Evolutionary conservation across 53 echinoderm and acorn worm species (phyloP).

Genomic region (Astropecten irregularis): DNA sequence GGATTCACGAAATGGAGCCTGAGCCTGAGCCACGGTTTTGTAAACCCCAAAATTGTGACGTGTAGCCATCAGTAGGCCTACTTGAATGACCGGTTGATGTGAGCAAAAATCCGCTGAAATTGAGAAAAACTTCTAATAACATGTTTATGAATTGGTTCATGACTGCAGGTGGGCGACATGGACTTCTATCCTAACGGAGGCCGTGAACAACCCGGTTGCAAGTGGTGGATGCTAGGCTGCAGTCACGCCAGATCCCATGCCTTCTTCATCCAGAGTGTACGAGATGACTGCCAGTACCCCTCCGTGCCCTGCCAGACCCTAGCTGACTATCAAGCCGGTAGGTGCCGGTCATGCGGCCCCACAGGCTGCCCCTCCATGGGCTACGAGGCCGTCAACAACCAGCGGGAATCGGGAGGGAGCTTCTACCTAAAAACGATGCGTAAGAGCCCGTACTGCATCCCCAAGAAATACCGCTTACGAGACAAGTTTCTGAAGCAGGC

Average conservation of each 20-base stretch:
- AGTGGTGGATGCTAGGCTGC: constrained; percentile 82
- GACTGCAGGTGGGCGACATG: constrained; percentile 89
- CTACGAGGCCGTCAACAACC: constrained; percentile 64
- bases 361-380: constrained; percentile 83
- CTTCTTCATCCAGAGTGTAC: constrained; percentile 78
- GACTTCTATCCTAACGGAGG: constrained; percentile 99
- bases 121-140: too few relatives aligned
- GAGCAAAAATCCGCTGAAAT: too few relatives aligned
- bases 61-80: too few relatives aligned
- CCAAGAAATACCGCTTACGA: constrained; percentile 12
- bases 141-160: too few relatives aligned
- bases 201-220: constrained; percentile 84
- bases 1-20: too few relatives aligned
- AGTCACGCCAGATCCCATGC: constrained; percentile 83
- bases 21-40: too few relatives aligned
- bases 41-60: too few relatives aligned
- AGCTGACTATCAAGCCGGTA: constrained; percentile 59
- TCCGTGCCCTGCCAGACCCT: constrained; percentile 71
- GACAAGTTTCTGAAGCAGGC: constrained; percentile 33
- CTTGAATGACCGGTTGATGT: too few relatives aligned
- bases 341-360: constrained; percentile 72
- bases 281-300: constrained; percentile 69
- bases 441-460: constrained; percentile 54
- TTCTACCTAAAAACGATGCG: constrained; percentile 61
- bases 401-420: constrained; percentile 25